Conservation (phyloP, 2,888 invertebrate genomes). For the Saturnia pavonia region DNA sequence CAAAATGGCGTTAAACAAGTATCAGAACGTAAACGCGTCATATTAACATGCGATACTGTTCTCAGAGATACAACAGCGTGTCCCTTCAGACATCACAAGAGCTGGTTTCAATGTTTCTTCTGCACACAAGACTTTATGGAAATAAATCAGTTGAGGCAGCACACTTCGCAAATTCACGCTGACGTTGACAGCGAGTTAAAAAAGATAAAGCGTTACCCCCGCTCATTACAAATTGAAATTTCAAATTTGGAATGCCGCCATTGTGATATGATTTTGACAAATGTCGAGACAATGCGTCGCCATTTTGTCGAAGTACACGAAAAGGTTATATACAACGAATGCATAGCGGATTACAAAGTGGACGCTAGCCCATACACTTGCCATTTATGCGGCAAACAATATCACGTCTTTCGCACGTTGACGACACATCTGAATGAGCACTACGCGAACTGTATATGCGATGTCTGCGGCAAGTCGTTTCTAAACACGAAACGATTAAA, state of each 20-base stretch:
- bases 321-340: slow-evolving; percentile 63
- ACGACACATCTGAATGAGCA: slow-evolving; percentile 76
- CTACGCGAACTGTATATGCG: slow-evolving; percentile 74
- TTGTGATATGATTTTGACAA: slow-evolving; percentile 55
- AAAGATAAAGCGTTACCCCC: slow-evolving; percentile 65
- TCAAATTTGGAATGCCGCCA: slow-evolving; percentile 61
- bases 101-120: slow-evolving; percentile 75
- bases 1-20: slow-evolving; percentile 46
- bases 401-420: slow-evolving; percentile 66
- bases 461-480: slow-evolving; percentile 76
- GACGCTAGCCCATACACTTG: slow-evolving; percentile 60
- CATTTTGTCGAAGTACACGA: slow-evolving; percentile 59
- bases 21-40: slow-evolving; percentile 62
- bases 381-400: slow-evolving; percentile 59
- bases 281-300: slow-evolving; percentile 52
- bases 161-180: slow-evolving; percentile 47
- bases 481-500: slow-evolving; percentile 72
- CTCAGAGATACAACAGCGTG: slow-evolving; percentile 66
- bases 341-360: slow-evolving; percentile 70
- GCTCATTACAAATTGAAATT: slow-evolving; percentile 69
- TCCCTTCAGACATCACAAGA: slow-evolving; percentile 68
- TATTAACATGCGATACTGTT: slow-evolving; percentile 57
- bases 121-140: slow-evolving; percentile 66
- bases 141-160: slow-evolving; percentile 52
- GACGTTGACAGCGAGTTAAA: slow-evolving; percentile 56